These are phyloP conservation scores for Heterochromis multidens DNA, from an alignment of 2,113 vertebrate species.

Conservation along the genomic window DNA sequence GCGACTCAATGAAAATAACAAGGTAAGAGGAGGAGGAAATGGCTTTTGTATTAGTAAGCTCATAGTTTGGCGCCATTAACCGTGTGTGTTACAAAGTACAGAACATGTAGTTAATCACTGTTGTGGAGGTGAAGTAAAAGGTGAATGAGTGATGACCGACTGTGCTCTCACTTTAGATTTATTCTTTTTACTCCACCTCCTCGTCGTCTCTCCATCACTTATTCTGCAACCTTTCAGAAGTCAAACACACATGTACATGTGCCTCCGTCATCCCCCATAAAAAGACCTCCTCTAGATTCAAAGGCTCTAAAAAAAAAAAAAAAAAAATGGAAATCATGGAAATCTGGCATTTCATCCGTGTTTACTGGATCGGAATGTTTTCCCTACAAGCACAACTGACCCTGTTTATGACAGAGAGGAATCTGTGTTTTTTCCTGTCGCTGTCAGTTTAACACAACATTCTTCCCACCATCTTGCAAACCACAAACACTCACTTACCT, in stretches of 20 bases:
- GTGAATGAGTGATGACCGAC: background rate
- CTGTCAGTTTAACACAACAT: constrained; percentile 55
- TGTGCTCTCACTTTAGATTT: background rate
- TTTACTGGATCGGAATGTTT: constrained; percentile 66
- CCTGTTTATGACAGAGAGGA: constrained; percentile 51
- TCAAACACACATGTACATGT: constrained; percentile 41
- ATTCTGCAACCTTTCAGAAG: constrained; percentile 38
- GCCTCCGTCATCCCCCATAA: constrained; percentile 10
- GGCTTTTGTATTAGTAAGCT: constrained; percentile 2
- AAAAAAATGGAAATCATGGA: no score
- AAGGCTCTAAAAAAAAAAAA: constrained; percentile 36
- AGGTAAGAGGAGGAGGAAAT: constrained; percentile 23
- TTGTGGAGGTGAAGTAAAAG: background rate
- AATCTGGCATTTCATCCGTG: constrained; percentile 12
- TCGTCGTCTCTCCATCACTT: background rate
- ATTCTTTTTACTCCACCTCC: background rate
- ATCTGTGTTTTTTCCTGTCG: constrained; percentile 20
- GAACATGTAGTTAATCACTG: background rate
- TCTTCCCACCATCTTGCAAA: constrained; percentile 18
- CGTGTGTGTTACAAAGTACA: background rate
- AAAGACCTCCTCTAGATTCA: constrained; percentile 18
- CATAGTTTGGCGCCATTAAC: background rate
- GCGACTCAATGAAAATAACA: constrained; percentile 42
- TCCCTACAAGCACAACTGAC: constrained; percentile 46
- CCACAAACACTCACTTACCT: constrained; percentile 50